Conservation (phyloP, 2,888 invertebrate genomes). For the Dermolepida albohirtum region DNA sequence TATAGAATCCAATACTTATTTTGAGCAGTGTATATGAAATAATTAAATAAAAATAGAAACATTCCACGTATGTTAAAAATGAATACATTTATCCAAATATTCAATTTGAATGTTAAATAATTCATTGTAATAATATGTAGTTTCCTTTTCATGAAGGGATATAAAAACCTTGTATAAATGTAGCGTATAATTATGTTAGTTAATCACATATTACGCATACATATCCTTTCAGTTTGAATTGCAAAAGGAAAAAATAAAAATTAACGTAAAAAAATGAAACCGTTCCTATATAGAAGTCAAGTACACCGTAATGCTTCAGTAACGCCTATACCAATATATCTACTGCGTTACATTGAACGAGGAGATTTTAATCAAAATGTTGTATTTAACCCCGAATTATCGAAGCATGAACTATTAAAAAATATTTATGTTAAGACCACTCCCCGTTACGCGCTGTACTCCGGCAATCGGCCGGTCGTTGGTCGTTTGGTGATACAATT, state of each 20-base stretch:
- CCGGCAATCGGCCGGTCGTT: slow-evolving; percentile 15
- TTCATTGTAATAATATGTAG: too few relatives aligned
- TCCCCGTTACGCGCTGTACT: slow-evolving; percentile 48
- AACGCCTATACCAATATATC: slow-evolving; percentile 32
- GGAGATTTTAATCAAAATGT: slow-evolving; percentile 43
- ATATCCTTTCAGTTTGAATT: slow-evolving; percentile 4
- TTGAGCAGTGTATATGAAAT: too few relatives aligned
- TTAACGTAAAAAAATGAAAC: slow-evolving; percentile 4
- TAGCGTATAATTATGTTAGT: slow-evolving; percentile 8
- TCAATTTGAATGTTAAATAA: too few relatives aligned
- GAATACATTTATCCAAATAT: too few relatives aligned
- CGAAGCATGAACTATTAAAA: slow-evolving; percentile 58
- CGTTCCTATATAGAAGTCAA: slow-evolving; percentile 25
- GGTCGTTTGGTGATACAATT: slow-evolving; percentile 49
- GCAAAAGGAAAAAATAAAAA: neutral
- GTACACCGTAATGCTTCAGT: slow-evolving; percentile 25
- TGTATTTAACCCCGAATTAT: slow-evolving; percentile 52
- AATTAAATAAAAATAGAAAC: too few relatives aligned
- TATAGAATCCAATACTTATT: too few relatives aligned
- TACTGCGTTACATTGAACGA: slow-evolving; percentile 33
- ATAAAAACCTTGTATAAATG: slow-evolving; percentile 1
- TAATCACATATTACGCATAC: slow-evolving; percentile 12
- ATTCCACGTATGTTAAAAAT: too few relatives aligned
- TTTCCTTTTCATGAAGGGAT: neutral
- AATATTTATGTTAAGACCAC: slow-evolving; percentile 58